phyloP scores from a whole-genome alignment of 2,888 invertebrate species.

The Oligia strigilis region DNA sequence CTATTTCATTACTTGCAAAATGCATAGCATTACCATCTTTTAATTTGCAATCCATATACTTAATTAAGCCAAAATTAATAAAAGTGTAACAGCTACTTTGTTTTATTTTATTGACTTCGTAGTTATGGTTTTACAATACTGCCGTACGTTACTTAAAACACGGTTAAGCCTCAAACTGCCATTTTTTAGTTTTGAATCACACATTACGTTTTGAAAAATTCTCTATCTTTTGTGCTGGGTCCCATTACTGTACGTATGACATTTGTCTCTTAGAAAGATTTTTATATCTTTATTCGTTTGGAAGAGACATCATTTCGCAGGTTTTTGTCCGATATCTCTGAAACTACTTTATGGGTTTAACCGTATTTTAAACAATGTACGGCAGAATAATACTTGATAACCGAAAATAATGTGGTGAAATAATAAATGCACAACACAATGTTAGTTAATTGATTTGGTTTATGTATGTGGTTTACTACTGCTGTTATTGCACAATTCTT shows the following conservation, averaged over 20 bases:
- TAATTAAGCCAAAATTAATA: conserved; percentile 64
- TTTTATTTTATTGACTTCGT: conserved; percentile 25
- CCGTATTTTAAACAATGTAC: no score
- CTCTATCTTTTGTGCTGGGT: no score
- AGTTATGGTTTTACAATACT: not conserved
- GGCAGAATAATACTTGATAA: not conserved
- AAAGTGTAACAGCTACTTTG: conserved; percentile 61
- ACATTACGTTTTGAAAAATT: no score
- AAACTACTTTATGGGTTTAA: no score
- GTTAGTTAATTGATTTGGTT: not conserved
- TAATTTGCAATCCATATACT: conserved; percentile 48
- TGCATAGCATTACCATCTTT: conserved; percentile 45
- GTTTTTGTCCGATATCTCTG: no score
- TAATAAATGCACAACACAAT: not conserved
- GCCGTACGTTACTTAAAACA: no score
- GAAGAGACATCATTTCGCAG: no score
- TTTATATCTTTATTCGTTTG: no score
- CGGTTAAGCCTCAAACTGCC: no score
- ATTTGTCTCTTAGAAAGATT: no score
- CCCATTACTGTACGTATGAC: no score
- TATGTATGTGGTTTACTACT: not conserved
- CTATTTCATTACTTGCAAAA: conserved; percentile 44
- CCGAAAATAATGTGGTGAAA: not conserved
- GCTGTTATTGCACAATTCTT: not conserved
- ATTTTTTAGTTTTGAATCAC: no score